Base-by-base conservation (phyloP, 2,888 invertebrate genomes). In the Chloromyia formosa region DNA sequence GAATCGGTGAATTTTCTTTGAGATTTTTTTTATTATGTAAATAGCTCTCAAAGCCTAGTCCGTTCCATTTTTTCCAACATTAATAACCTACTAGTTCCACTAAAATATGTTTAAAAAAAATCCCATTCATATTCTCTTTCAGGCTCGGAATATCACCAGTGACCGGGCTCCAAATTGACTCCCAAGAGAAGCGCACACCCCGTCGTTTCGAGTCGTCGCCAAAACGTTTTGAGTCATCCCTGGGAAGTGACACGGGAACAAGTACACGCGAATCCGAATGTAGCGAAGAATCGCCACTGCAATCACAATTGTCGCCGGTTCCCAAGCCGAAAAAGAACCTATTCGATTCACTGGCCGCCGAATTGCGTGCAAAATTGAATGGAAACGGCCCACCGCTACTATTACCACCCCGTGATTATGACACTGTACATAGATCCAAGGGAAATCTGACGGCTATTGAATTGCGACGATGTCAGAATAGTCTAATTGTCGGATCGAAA, bases 381-480 rank as follows among this genome's bases (percentile, higher is more conserved):
- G 85, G 86, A 84, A 89, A 87, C 81, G 90, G 88, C 82, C 89
- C 84, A 84, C 96, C 96, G 0, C 90, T 97, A 72, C 88, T 97
- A 22, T 87, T 97, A 77, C 97, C 97, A 0, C 97, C 97, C 0
- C 89, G 95, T 35, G 97, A 97, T 85, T 97, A 97, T 87, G 97
- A 97, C 85, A 96, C 96, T 0, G 93, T 95, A 1, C 94, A 94
- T 82, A 89, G 86, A 68, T 86, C 85, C 72, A 88, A 92, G 77
- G 94, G 94, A 7, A 93, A 93, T 82, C 84, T 93, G 66, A 89
- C 90, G n/a, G 91, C 91, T 35, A 92, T 92, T 79, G 92, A 93
- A 81, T 84, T 89, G 77, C 84, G 91, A 64, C 82, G 85, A 74
- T 85, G 85, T 78, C 83, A 84, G 62, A 85, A 85, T 78, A 81